phyloP scores from a whole-genome alignment of 2,888 invertebrate genomes.

The Silvanus unidentatus region DNA sequence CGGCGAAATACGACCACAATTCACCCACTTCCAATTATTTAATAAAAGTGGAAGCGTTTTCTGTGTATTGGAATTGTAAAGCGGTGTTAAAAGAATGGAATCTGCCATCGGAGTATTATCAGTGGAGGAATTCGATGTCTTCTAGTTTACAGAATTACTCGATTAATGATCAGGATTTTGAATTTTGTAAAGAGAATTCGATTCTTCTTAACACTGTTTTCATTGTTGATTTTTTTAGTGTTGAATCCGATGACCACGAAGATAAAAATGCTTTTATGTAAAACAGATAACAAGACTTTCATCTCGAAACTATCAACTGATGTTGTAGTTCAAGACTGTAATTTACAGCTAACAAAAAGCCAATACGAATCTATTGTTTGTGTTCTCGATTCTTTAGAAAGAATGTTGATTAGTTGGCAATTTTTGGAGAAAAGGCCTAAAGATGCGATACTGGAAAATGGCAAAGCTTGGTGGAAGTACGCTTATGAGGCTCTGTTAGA shows the following conservation, averaged over 20 bases:
- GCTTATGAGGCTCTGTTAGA: slow-evolving; percentile 65
- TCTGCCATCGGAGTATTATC: slow-evolving; percentile 56
- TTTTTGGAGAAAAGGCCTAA: slow-evolving; percentile 38
- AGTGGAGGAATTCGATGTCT: slow-evolving; percentile 72
- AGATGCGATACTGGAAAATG: slow-evolving; percentile 50
- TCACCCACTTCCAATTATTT: slow-evolving; percentile 58
- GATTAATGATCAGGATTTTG: slow-evolving; percentile 70
- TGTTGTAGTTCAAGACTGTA: slow-evolving; percentile 68
- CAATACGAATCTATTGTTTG: slow-evolving; percentile 63
- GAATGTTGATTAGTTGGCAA: slow-evolving; percentile 63
- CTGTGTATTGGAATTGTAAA: slow-evolving; percentile 70
- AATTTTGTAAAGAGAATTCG: slow-evolving; percentile 78
- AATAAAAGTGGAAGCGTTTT: slow-evolving; percentile 69
- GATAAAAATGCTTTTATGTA: slow-evolving; percentile 67
- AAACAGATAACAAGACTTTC: slow-evolving; percentile 48
- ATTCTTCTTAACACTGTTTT: background rate
- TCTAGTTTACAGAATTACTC: slow-evolving; percentile 70
- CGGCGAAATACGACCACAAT: slow-evolving; percentile 49
- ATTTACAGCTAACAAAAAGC: slow-evolving; percentile 63
- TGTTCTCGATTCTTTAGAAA: slow-evolving; percentile 53
- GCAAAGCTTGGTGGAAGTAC: slow-evolving; percentile 70
- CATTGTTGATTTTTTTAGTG: slow-evolving; percentile 49
- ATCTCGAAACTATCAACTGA: slow-evolving; percentile 61
- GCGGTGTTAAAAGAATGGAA: slow-evolving; percentile 49
- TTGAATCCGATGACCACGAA: slow-evolving; percentile 72